Evolutionary conservation across 2,888 invertebrate genomes (phyloP).

Genomic region (Strigamia crassipes): DNA sequence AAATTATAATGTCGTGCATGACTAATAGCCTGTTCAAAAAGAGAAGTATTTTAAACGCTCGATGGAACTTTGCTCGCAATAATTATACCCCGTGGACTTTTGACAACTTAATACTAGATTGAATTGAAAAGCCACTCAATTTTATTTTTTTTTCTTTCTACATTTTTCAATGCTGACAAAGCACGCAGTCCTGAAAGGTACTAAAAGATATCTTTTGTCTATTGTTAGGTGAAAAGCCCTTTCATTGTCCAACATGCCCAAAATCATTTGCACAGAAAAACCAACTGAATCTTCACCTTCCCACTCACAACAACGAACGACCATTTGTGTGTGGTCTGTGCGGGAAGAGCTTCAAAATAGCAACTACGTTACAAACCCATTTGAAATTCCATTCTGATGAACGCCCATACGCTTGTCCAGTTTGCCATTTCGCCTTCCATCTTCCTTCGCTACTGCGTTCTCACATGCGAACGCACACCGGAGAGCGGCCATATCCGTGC

Average conservation of each 20-base stretch:
- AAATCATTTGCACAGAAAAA: constrained; percentile 50
- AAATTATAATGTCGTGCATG: too few relatives aligned
- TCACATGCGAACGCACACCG: constrained; percentile 57
- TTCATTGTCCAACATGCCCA: constrained; percentile 44
- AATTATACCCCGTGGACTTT: too few relatives aligned
- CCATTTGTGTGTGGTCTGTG: constrained; percentile 50
- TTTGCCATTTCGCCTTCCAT: constrained; percentile 53
- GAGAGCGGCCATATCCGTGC: constrained; percentile 51
- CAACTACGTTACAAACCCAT: constrained; percentile 50
- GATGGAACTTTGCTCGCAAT: too few relatives aligned
- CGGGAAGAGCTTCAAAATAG: constrained; percentile 50
- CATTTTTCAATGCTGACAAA: too few relatives aligned
- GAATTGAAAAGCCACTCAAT: too few relatives aligned
- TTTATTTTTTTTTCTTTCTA: too few relatives aligned
- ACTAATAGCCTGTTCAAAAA: too few relatives aligned
- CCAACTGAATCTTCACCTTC: constrained; percentile 55
- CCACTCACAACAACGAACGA: constrained; percentile 56
- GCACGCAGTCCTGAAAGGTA: background rate
- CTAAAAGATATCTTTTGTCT: background rate
- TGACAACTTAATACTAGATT: too few relatives aligned
- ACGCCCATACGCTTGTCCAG: constrained; percentile 48
- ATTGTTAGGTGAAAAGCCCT: constrained; percentile 44
- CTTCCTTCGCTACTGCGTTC: constrained; percentile 57
- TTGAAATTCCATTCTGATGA: constrained; percentile 47
- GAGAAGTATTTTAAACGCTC: too few relatives aligned